A percentile compares a stretch with the other conserved stretches of the same genome.
phyloP scores from a whole-genome alignment of 1,140 invertebrate species.

The Camponotus pennsylvanicus region DNA sequence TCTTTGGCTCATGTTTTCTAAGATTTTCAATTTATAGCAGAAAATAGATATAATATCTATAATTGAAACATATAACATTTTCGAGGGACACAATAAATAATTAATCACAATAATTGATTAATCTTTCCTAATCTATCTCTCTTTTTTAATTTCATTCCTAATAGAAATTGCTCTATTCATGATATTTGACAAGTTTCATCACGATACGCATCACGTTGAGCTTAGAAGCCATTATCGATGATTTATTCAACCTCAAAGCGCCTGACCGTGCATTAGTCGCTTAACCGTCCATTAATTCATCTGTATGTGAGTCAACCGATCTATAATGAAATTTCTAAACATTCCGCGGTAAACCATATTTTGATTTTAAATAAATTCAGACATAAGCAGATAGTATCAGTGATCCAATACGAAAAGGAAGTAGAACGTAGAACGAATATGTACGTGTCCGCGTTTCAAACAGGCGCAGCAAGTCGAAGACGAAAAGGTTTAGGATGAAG shows the following conservation, averaged over 20 bases:
- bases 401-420: neutral
- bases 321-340: constrained; percentile 9
- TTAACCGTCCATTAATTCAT: constrained; percentile 2
- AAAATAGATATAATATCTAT: neutral
- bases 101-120: neutral
- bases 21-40: neutral
- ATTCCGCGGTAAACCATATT: neutral
- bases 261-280: constrained; percentile 14
- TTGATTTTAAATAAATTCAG: constrained; percentile 10
- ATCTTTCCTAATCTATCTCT: neutral
- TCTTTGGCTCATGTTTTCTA: neutral
- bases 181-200: neutral
- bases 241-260: constrained; percentile 10
- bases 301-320: neutral
- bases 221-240: neutral
- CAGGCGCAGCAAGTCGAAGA: neutral
- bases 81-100: neutral
- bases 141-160: neutral
- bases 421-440: constrained; percentile 15
- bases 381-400: constrained; percentile 15
- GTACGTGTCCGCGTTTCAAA: constrained; percentile 28
- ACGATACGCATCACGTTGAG: neutral
- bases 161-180: neutral
- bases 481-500: constrained; percentile 3
- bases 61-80: too few species aligned